phyloP scores from a whole-genome alignment of 2,113 vertebrate genomes.

The Gambusia affinis region DNA sequence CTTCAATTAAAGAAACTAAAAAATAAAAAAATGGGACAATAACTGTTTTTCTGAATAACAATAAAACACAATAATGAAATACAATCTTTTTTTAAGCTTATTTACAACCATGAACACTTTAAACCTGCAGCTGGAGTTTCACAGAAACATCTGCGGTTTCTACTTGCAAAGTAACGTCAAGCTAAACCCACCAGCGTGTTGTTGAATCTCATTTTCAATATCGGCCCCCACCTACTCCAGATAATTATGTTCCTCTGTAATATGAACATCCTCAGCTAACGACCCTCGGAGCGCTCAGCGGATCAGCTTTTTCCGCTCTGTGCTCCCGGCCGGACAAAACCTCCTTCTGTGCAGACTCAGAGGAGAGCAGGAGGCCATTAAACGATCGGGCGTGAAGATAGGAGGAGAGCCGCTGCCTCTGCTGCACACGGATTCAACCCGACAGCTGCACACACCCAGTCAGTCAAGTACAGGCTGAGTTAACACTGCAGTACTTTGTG shows the following conservation, averaged over 20 bases:
- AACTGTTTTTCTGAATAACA: too few relatives aligned
- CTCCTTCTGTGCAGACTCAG: constrained; percentile 52
- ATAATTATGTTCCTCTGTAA: constrained; percentile 71
- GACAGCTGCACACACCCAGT: constrained; percentile 31
- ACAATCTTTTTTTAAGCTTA: too few relatives aligned
- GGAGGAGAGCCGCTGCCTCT: constrained; percentile 35
- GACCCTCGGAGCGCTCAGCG: constrained; percentile 42
- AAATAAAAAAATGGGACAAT: too few relatives aligned
- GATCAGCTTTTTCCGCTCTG: constrained; percentile 38
- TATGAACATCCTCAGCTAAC: constrained; percentile 65
- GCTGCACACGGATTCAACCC: constrained; percentile 29
- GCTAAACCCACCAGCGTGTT: constrained; percentile 41
- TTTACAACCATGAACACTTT: too few relatives aligned
- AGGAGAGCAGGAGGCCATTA: constrained; percentile 52
- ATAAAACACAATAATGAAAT: too few relatives aligned
- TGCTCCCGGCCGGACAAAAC: constrained; percentile 35
- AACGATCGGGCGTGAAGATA: constrained; percentile 38
- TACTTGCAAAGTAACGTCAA: constrained; percentile 29
- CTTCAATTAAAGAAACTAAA: too few relatives aligned
- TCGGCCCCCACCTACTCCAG: constrained; percentile 38
- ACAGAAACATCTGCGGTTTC: constrained; percentile 29
- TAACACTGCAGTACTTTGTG: constrained; percentile 31
- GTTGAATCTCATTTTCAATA: constrained; percentile 51
- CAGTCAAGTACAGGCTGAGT: not conserved
- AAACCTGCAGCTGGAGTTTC: not conserved